Evolutionary conservation across 2,113 vertebrate genomes (phyloP), one percentile per base, ranked within the genome.

Genomic region (Pandion haliaetus): DNA sequence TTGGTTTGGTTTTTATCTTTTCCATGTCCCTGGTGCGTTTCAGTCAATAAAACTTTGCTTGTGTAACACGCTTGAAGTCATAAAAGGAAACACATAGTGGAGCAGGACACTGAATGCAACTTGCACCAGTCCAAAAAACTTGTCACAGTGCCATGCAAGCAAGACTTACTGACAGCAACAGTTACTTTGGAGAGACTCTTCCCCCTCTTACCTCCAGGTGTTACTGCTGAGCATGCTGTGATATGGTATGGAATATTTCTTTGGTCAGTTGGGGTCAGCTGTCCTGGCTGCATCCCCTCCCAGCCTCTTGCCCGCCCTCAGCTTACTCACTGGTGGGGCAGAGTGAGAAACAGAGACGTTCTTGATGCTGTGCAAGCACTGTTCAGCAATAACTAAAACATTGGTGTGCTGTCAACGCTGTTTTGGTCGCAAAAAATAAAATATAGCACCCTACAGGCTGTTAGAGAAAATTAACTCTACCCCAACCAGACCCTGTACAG

Each of bases 131-230:
- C 29, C 71, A 65, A 55, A 83, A 67, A 29, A 45, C 36, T 80
- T 5, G 2, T 80, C 26, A 38, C 18, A 50, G 50, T 3, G 1
- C 34, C 3, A 1, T 1, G 0, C 1, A 17, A 69, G 21, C 3
- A 5, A 61, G 67, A 61, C 19, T 82, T 9, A 1, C 42, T 69
- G 55, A 32, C 45, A 86, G 49, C 25, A 81, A 34, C 40, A 36
- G 28, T 15, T 54, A 36, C 73, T 74, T 65, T 26, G 23, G 34
- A 45, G 81, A 55, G n/a, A n/a, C 24, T 38, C 8, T n/a, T 69
- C 7, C 8, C 19, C 2, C 17, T 74, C 34, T 57, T 6, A 9
- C 4, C 5, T 6, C 1, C 8, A 65, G 14, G 5, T 61, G 12
- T 65, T 91, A 19, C 12, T 81, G 32, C 28, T 14, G 14, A 76